Percentiles rank a stretch among this genome's conserved stretches.
phyloP scores from a whole-genome alignment of 2,797 vertebrate species.

The Acanthopagrus latus region DNA sequence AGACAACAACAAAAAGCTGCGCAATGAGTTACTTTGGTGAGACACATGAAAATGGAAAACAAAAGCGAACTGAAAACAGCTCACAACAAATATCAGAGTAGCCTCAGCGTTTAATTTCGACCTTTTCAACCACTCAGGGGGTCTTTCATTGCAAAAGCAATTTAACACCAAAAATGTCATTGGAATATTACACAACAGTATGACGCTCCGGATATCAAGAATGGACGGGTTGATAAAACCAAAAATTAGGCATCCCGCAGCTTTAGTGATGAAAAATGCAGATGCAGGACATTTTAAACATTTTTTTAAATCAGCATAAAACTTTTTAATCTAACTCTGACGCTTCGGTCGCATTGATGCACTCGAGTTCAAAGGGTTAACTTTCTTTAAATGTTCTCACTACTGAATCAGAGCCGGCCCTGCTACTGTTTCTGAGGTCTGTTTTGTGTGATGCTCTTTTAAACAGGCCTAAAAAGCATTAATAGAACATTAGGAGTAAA shows the following conservation, averaged over 20 bases:
- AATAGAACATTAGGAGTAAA: conserved; percentile 81
- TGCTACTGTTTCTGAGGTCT: conserved; percentile 27
- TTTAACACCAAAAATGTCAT: background rate
- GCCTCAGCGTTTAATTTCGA: conserved; percentile 32
- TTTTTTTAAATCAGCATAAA: conserved; percentile 2
- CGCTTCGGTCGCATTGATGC: background rate
- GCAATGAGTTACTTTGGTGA: conserved; percentile 19
- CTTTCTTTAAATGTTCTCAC: conserved; percentile 24
- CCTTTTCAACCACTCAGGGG: conserved; percentile 7
- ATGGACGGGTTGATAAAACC: background rate
- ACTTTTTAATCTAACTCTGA: conserved; percentile 5
- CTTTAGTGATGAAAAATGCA: conserved; percentile 5
- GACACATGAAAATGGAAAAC: conserved; percentile 12
- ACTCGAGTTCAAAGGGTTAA: conserved; percentile 24
- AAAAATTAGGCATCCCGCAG: background rate
- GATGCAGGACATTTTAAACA: background rate
- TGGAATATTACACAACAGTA: background rate
- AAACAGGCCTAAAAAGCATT: conserved; percentile 70
- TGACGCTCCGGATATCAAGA: background rate
- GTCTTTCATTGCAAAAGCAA: background rate
- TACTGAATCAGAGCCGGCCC: background rate
- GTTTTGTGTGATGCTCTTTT: conserved; percentile 51
- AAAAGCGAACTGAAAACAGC: conserved; percentile 14
- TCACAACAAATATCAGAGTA: conserved; percentile 41
- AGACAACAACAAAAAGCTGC: background rate